phyloP scores from a whole-genome alignment of 2,888 invertebrate genomes.

The Chorisops tibialis region DNA sequence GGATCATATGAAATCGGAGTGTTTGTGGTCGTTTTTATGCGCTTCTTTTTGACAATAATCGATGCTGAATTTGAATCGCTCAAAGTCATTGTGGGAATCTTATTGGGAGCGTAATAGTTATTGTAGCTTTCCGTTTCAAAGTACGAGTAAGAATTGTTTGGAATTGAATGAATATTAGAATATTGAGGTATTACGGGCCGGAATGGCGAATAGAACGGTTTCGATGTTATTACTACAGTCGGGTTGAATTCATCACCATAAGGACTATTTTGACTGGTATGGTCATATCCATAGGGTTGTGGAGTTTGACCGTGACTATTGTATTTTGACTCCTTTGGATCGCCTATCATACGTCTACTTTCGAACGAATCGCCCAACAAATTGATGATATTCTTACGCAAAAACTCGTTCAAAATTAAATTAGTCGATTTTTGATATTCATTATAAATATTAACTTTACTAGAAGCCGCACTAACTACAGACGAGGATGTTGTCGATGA shows the following conservation, averaged over 20 bases:
- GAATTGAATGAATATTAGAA: background rate
- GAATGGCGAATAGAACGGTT: no score
- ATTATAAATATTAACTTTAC: constrained; percentile 22
- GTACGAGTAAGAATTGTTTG: background rate
- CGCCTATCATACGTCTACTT: background rate
- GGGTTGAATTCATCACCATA: background rate
- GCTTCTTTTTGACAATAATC: constrained; percentile 19
- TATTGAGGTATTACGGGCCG: no score
- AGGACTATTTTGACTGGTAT: background rate
- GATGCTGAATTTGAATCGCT: constrained; percentile 4
- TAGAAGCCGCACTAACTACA: background rate
- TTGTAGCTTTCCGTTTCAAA: background rate
- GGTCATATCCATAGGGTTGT: background rate
- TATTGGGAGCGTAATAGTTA: background rate
- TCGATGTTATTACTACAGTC: no score
- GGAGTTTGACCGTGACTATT: background rate
- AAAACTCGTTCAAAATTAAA: constrained; percentile 34
- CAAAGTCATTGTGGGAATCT: constrained; percentile 8
- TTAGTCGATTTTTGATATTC: constrained; percentile 33
- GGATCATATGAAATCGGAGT: constrained; percentile 24
- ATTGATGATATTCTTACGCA: constrained; percentile 28
- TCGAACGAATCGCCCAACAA: constrained; percentile 10
- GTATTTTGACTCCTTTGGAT: background rate
- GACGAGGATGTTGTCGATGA: background rate
- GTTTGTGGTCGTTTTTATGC: background rate